Percentiles rank a stretch among this genome's conserved stretches.
Conservation (phyloP, 2,797 vertebrate species). For the Coreius guichenoti region DNA sequence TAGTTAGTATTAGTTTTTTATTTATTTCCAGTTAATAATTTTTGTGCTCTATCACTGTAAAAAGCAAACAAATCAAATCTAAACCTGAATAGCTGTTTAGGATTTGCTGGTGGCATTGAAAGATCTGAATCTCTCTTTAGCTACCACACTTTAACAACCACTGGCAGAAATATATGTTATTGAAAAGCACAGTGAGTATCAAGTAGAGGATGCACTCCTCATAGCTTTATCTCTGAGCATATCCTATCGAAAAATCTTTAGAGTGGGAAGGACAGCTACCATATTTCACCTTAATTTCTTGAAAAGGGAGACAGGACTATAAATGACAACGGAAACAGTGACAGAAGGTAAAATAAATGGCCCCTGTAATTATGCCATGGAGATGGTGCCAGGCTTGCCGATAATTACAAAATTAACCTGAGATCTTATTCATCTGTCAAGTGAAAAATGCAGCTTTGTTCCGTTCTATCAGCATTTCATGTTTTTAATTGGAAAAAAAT, state of each 20-base stretch:
- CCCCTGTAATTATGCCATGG: slow-evolving; percentile 70
- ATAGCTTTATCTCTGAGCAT: neutral
- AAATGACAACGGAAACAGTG: slow-evolving; percentile 65
- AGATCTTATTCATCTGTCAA: slow-evolving; percentile 62
- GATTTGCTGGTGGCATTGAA: slow-evolving; percentile 14
- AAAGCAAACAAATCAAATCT: neutral
- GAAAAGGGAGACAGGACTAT: slow-evolving; percentile 65
- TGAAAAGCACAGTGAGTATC: neutral
- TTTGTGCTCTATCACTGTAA: no score
- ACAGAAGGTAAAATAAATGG: slow-evolving; percentile 70
- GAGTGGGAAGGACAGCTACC: neutral
- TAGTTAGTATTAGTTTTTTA: no score
- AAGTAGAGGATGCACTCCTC: neutral
- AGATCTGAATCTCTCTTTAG: slow-evolving; percentile 8
- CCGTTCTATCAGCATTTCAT: slow-evolving; percentile 54
- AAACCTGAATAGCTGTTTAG: neutral
- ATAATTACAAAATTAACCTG: slow-evolving; percentile 77
- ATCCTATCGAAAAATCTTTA: slow-evolving; percentile 12
- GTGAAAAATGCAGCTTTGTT: slow-evolving; percentile 56
- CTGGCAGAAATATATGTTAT: neutral
- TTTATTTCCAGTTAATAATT: no score
- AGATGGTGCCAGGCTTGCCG: slow-evolving; percentile 66
- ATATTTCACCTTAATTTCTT: slow-evolving; percentile 55
- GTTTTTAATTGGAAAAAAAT: slow-evolving; percentile 49
- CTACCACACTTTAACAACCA: neutral